phyloP scores from a whole-genome alignment of 1,140 invertebrate species.

The Streblospio benedicti region DNA sequence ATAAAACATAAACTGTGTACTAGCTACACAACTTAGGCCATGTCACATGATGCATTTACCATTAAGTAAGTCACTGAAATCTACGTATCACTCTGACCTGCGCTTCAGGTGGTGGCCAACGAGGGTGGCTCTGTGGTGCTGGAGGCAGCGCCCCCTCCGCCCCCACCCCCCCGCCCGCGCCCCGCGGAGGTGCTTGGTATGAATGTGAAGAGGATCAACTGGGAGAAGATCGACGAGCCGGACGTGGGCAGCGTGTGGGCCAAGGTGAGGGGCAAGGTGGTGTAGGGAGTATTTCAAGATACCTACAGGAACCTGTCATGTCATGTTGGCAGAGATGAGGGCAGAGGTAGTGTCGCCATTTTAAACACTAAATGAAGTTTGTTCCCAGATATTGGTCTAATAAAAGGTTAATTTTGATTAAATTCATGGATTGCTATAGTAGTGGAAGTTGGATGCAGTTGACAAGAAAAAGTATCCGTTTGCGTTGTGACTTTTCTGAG shows the following conservation, averaged over 20 bases:
- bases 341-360: conserved; percentile 12
- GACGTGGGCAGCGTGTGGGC: conserved; percentile 21
- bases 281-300: conserved; percentile 1
- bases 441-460: conserved; percentile 9
- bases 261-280: conserved; percentile 3
- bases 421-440: conserved; percentile 17
- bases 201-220: conserved; percentile 45
- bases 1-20: no score
- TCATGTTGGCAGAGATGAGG: conserved; percentile 21
- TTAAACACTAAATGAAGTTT: background rate
- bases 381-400: conserved; percentile 16
- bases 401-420: background rate
- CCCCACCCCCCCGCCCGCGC: conserved; percentile 27
- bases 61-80: no score
- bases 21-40: no score
- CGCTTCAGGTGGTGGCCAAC: conserved; percentile 5
- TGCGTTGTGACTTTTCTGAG: no score
- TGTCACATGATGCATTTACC: no score
- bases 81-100: no score
- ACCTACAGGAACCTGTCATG: conserved; percentile 38
- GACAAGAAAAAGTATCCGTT: no score
- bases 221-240: conserved; percentile 40
- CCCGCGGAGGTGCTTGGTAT: conserved; percentile 13
- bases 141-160: background rate
- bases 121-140: background rate